Evolutionary conservation across 1,140 invertebrate species (phyloP).

Genomic region (Sitophilus oryzae): DNA sequence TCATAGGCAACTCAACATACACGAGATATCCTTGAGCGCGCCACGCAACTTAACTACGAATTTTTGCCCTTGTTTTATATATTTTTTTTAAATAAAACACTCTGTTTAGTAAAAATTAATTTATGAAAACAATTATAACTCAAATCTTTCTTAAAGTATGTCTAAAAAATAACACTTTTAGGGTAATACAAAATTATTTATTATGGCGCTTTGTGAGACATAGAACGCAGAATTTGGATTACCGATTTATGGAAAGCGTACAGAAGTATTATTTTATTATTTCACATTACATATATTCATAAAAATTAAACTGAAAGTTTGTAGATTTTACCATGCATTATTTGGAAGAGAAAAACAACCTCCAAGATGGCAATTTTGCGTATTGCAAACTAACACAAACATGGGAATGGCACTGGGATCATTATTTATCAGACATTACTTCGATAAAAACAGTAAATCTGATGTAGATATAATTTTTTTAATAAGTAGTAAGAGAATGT

Average conservation of each 20-base stretch:
- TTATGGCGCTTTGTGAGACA: slow-evolving; percentile 83
- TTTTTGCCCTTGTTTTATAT: too few relatives aligned
- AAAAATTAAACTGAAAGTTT: slow-evolving; percentile 37
- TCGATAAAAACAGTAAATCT: slow-evolving; percentile 75
- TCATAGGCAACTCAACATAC: too few relatives aligned
- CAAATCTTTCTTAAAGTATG: slow-evolving; percentile 38
- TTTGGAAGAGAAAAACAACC: slow-evolving; percentile 68
- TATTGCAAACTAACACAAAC: slow-evolving; percentile 72
- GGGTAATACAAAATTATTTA: slow-evolving; percentile 67
- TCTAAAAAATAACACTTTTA: slow-evolving; percentile 5
- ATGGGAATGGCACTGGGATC: slow-evolving; percentile 80
- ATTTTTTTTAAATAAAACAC: too few relatives aligned
- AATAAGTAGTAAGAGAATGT: slow-evolving; percentile 2
- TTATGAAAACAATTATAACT: background rate
- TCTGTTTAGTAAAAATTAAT: too few relatives aligned
- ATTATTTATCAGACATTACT: slow-evolving; percentile 81
- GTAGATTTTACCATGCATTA: slow-evolving; percentile 62
- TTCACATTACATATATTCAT: slow-evolving; percentile 2
- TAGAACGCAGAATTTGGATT: slow-evolving; percentile 76
- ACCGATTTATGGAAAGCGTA: slow-evolving; percentile 65
- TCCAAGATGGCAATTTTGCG: slow-evolving; percentile 75
- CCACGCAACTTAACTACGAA: too few relatives aligned
- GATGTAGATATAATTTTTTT: slow-evolving; percentile 45
- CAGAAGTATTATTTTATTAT: slow-evolving; percentile 46
- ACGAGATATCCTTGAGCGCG: too few relatives aligned